A percentile compares a stretch with the other conserved stretches of the same genome.
phyloP scores from a whole-genome alignment of 2,797 vertebrate species.

The Calcarius lapponicus region DNA sequence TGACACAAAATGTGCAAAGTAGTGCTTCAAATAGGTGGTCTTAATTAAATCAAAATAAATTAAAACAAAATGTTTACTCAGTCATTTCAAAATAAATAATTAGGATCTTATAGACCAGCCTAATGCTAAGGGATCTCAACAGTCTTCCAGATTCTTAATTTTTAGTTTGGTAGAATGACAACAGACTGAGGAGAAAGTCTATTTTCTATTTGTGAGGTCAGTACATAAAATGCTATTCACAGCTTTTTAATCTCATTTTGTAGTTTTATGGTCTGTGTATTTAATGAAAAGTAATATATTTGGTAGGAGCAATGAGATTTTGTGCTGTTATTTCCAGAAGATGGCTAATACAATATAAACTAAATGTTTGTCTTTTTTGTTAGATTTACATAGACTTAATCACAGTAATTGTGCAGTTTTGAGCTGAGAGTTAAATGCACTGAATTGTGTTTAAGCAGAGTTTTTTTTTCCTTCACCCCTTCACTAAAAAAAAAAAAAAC shows the following conservation, averaged over 20 bases:
- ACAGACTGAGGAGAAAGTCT: background rate
- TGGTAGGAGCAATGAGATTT: conserved; percentile 30
- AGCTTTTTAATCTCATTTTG: conserved; percentile 36
- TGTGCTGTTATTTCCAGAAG: conserved; percentile 28
- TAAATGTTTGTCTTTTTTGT: background rate
- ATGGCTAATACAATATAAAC: conserved; percentile 21
- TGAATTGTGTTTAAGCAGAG: background rate
- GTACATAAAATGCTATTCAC: conserved; percentile 34
- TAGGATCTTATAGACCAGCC: background rate
- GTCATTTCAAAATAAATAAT: background rate
- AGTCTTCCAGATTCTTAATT: background rate
- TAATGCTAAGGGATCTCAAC: background rate
- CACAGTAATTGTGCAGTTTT: conserved; percentile 1
- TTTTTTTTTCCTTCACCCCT: background rate
- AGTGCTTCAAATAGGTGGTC: background rate
- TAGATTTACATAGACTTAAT: conserved; percentile 25
- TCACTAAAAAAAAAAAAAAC: background rate
- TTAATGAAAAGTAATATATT: conserved; percentile 42
- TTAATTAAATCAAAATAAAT: background rate
- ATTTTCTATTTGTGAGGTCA: background rate
- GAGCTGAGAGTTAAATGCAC: background rate
- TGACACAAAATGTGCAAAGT: background rate
- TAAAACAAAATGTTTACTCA: background rate
- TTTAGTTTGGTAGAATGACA: background rate
- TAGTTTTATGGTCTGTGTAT: conserved; percentile 28